Conservation (phyloP, 2,888 invertebrate species). For the Drosophila testacea region DNA sequence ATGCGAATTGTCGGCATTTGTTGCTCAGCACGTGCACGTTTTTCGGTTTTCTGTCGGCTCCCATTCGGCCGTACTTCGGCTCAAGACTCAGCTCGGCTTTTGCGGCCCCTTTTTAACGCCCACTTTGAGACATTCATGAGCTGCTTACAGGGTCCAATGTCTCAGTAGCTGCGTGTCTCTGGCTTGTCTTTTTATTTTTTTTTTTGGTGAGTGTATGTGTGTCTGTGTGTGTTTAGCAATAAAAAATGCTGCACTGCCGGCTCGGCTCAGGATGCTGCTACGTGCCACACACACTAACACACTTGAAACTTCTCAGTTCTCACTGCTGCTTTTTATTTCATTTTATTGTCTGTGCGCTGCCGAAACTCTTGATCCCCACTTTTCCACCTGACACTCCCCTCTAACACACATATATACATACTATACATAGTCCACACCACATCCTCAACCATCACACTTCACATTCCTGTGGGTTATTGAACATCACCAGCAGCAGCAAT, state of each 20-base stretch:
- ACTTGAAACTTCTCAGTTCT: conserved; percentile 18
- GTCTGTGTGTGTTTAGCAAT: conserved; percentile 43
- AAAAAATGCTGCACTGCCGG: conserved; percentile 58
- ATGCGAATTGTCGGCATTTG: conserved; percentile 64
- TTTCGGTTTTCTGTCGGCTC: conserved; percentile 38
- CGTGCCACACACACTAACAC: conserved; percentile 27
- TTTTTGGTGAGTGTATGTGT: conserved; percentile 14
- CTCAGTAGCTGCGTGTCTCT: conserved; percentile 35
- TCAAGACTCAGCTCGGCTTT: conserved; percentile 25
- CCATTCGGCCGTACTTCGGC: conserved; percentile 6
- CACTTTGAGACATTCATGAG: conserved; percentile 42
- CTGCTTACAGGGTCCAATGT: conserved; percentile 34
- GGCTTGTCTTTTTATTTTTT: conserved; percentile 18
- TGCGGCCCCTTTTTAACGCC: conserved; percentile 30
- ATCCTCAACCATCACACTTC: conserved; percentile 8
- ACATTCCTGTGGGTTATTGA: conserved; percentile 56
- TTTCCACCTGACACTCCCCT: neutral
- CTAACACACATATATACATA: neutral
- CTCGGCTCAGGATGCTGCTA: conserved; percentile 45
- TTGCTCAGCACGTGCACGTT: conserved; percentile 65
- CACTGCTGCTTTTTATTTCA: conserved; percentile 26
- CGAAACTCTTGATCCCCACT: conserved; percentile 57
- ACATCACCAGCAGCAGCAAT: conserved; percentile 22
- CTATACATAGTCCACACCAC: neutral
- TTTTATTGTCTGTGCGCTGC: conserved; percentile 45